Conservation (phyloP, 2,113 vertebrate species). For the Garra rufa region DNA sequence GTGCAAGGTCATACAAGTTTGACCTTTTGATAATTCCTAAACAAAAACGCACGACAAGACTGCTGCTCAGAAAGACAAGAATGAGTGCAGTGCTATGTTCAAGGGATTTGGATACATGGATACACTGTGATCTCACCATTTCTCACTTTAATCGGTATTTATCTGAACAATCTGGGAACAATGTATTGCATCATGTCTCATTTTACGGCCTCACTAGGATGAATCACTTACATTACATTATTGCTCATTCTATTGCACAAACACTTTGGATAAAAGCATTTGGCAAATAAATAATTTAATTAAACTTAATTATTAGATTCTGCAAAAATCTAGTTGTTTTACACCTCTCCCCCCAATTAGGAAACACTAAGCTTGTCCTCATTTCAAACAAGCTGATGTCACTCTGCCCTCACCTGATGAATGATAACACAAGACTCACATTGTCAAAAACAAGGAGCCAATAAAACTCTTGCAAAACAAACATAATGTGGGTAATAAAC, state of each 20-base stretch:
- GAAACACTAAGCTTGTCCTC: not conserved
- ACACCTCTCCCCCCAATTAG: not conserved
- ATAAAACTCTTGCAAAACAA: slow-evolving; percentile 25
- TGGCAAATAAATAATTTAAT: not conserved
- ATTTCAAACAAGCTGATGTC: not conserved
- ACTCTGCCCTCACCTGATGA: not conserved
- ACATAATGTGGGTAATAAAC: slow-evolving; percentile 15
- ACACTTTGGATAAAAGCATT: not conserved
- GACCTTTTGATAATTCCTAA: not conserved
- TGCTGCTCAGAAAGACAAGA: not conserved
- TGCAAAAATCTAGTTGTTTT: too few relatives aligned
- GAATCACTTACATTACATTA: not conserved
- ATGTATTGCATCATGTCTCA: not conserved
- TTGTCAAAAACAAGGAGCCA: slow-evolving; percentile 10
- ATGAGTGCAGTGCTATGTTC: not conserved
- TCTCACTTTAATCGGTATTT: not conserved
- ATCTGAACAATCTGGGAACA: not conserved
- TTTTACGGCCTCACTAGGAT: not conserved
- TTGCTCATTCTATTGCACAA: not conserved
- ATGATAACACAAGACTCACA: not conserved
- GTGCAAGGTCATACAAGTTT: not conserved
- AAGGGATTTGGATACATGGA: too few relatives aligned
- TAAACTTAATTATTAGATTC: not conserved
- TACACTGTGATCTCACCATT: not conserved
- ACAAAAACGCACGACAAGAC: not conserved